Conservation (phyloP, 2,888 invertebrate genomes). For the Sinotaia quadrata region DNA sequence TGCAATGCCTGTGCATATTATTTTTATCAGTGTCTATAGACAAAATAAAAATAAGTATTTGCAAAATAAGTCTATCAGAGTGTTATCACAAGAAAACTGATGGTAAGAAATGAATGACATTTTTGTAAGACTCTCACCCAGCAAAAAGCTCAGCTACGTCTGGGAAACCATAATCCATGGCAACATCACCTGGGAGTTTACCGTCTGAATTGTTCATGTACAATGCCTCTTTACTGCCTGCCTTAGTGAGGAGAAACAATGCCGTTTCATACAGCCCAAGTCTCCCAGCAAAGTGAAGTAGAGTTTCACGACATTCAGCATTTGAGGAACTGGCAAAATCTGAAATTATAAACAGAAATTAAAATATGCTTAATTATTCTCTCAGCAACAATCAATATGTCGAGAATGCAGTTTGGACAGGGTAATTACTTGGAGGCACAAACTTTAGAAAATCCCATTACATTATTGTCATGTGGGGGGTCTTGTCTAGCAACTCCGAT, state of each 20-base stretch:
- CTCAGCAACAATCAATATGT: no score
- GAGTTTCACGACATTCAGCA: slow-evolving; percentile 48
- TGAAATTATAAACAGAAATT: no score
- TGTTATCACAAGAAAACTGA: not conserved
- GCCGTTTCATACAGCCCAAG: slow-evolving; percentile 58
- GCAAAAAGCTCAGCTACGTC: slow-evolving; percentile 56
- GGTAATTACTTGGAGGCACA: no score
- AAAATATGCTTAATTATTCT: no score
- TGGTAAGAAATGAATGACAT: not conserved
- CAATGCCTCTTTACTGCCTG: slow-evolving; percentile 54
- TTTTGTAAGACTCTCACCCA: slow-evolving; percentile 48
- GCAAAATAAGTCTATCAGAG: not conserved
- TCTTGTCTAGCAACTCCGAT: no score
- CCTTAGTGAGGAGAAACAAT: slow-evolving; percentile 54
- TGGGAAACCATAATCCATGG: slow-evolving; percentile 51
- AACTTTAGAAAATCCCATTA: no score
- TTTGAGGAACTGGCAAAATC: no score
- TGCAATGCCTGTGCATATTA: no score
- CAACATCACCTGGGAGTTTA: slow-evolving; percentile 57
- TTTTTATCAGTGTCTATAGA: no score
- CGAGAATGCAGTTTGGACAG: no score
- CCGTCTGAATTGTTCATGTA: slow-evolving; percentile 55
- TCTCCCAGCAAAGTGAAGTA: slow-evolving; percentile 63
- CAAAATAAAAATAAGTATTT: no score
- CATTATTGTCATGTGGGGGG: no score